phyloP scores from a whole-genome alignment of 2,888 invertebrate species.

The Drosophila fulvimacula region DNA sequence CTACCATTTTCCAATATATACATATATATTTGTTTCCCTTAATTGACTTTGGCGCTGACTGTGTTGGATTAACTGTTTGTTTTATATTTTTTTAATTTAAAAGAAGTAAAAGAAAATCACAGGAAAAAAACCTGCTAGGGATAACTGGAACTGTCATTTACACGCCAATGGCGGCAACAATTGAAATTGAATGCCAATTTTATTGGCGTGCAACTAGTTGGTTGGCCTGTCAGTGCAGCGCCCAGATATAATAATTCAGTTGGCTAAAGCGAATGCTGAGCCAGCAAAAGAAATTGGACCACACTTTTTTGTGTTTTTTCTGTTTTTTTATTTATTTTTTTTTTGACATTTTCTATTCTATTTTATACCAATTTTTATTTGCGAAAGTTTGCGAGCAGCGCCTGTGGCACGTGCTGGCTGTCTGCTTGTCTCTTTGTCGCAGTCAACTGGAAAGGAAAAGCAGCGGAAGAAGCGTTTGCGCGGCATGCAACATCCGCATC shows the following conservation, averaged over 20 bases:
- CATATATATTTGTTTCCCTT: constrained; percentile 34
- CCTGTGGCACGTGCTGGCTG: constrained; percentile 66
- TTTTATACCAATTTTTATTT: constrained; percentile 14
- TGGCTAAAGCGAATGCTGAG: constrained; percentile 21
- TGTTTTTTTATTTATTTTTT: background rate
- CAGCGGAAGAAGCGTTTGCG: constrained; percentile 11
- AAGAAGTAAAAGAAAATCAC: constrained; percentile 34
- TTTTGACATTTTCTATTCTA: constrained; percentile 22
- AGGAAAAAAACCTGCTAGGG: constrained; percentile 3
- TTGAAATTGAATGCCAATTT: constrained; percentile 73
- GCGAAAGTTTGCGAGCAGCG: constrained; percentile 32
- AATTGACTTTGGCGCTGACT: constrained; percentile 64
- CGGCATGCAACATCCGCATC: constrained; percentile 51
- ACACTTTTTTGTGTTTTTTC: constrained; percentile 15
- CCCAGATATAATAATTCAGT: constrained; percentile 67
- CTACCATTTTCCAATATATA: background rate
- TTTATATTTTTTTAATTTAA: constrained; percentile 58
- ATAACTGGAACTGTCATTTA: constrained; percentile 38
- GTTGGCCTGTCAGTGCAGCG: constrained; percentile 67
- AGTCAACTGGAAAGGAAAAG: background rate
- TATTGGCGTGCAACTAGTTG: constrained; percentile 75
- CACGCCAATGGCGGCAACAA: constrained; percentile 50
- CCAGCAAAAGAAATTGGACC: constrained; percentile 29
- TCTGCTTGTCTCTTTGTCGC: constrained; percentile 3
- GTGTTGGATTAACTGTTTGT: constrained; percentile 59